phyloP scores from a whole-genome alignment of 2,797 vertebrate genomes.

The Gypaetus barbatus region DNA sequence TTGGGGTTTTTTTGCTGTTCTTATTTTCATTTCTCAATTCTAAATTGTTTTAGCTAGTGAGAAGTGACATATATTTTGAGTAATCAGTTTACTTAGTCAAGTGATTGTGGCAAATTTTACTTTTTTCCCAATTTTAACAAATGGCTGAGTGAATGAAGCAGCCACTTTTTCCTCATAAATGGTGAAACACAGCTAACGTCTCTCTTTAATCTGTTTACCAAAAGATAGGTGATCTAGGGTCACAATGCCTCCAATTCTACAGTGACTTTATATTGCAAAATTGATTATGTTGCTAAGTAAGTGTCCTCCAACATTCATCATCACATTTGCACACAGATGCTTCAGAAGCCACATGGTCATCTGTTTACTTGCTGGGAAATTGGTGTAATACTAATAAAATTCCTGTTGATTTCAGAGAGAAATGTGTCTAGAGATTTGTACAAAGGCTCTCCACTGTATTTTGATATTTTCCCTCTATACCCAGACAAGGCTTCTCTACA shows the following conservation, averaged over 20 bases:
- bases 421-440: neutral
- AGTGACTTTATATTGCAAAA: neutral
- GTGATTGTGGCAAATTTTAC: neutral
- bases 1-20: fast-evolving
- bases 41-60: neutral
- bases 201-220: neutral
- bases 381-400: neutral
- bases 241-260: neutral
- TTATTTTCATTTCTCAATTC: neutral
- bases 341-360: neutral
- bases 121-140: neutral
- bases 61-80: neutral
- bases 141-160: neutral
- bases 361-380: neutral
- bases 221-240: neutral
- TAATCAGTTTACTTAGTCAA: neutral
- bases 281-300: neutral
- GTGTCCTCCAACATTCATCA: neutral
- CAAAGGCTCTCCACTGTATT: neutral
- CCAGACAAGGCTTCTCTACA: neutral
- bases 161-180: neutral
- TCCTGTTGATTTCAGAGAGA: neutral
- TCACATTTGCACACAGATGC: neutral
- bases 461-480: neutral
- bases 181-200: neutral